Evolutionary conservation across 2,113 vertebrate species (phyloP).

Genomic region (Daubentonia madagascariensis): DNA sequence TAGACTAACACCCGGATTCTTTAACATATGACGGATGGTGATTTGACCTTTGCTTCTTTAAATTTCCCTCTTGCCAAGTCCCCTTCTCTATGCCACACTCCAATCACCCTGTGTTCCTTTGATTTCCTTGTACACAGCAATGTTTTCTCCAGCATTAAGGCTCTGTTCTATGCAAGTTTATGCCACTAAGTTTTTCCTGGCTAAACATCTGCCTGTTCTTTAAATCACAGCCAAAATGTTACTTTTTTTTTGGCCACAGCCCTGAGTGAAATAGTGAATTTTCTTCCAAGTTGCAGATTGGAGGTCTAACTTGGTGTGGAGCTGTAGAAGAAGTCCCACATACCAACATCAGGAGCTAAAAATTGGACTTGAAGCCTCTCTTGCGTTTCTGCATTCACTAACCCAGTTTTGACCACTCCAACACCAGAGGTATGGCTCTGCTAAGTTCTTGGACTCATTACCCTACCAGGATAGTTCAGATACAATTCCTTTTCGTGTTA

Average conservation of each 20-base stretch:
- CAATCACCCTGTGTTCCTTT: neutral
- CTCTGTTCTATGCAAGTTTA: neutral
- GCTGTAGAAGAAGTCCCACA: neutral
- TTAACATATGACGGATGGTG: neutral
- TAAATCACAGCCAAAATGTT: neutral
- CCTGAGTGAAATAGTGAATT: neutral
- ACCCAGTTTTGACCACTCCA: neutral
- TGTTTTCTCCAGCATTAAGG: neutral
- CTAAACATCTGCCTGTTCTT: neutral
- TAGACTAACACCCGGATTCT: neutral
- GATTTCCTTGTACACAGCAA: neutral
- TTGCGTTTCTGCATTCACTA: neutral
- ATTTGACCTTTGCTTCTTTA: neutral
- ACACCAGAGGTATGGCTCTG: neutral
- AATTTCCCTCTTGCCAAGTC: neutral
- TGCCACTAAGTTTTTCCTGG: neutral
- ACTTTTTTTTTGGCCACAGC: neutral
- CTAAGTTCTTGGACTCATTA: neutral
- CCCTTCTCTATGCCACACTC: neutral
- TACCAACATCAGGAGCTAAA: neutral
- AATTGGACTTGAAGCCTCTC: neutral
- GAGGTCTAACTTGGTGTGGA: neutral
- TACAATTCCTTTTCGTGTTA: neutral
- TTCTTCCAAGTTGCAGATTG: neutral
- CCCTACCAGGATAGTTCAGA: neutral